Evolutionary conservation across 2,888 invertebrate species (phyloP).

Genomic region (Ichneumon xanthorius): DNA sequence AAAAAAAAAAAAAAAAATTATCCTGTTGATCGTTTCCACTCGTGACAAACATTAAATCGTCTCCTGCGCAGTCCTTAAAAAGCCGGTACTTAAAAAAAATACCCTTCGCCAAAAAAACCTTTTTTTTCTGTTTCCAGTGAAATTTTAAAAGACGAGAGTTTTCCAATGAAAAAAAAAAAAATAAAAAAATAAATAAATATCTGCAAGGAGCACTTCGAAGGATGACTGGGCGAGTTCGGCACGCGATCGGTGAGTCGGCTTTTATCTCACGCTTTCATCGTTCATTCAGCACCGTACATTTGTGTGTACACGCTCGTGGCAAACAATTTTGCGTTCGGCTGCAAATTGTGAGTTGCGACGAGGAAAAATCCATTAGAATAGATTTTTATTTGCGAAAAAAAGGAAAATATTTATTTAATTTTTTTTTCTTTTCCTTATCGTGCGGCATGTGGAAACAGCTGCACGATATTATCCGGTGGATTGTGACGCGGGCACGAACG

Average conservation of each 20-base stretch:
- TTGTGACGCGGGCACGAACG: neutral
- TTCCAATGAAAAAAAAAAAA: neutral
- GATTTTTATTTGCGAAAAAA: neutral
- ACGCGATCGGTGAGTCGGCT: slow-evolving; percentile 49
- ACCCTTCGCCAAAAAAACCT: neutral
- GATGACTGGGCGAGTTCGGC: neutral
- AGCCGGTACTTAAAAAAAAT: neutral
- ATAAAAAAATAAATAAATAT: neutral
- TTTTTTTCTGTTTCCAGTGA: slow-evolving; percentile 34
- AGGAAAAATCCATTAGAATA: slow-evolving; percentile 2
- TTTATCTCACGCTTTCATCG: neutral
- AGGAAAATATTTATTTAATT: too few species aligned
- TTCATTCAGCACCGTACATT: neutral
- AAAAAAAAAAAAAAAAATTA: slow-evolving; percentile 1
- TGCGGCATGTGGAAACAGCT: neutral
- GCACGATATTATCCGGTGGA: slow-evolving; percentile 18
- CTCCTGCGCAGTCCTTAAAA: neutral
- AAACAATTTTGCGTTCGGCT: neutral
- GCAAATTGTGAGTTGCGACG: neutral
- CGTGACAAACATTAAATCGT: neutral
- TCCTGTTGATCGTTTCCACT: neutral
- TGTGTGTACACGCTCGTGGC: neutral
- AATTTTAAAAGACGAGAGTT: neutral
- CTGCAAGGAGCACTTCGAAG: neutral
- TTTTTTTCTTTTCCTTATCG: neutral